These are phyloP conservation scores for Paratilapia polleni DNA, from an alignment of 2,113 vertebrate species.

Conservation along the genomic window DNA sequence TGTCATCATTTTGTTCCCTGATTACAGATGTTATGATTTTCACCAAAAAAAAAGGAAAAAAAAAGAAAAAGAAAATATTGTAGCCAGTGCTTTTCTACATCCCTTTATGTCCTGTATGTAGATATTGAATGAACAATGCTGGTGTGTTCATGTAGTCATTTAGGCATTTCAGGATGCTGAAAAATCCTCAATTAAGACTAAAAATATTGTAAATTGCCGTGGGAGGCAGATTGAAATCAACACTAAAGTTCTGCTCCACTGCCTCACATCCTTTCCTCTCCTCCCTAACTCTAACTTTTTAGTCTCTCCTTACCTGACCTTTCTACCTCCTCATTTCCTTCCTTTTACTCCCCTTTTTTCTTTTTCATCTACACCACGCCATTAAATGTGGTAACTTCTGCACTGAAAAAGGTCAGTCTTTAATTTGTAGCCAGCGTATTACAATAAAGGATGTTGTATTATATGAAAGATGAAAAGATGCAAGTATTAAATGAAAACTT, in stretches of 20 bases:
- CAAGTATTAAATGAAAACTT: conserved; percentile 7
- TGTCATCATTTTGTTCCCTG: conserved; percentile 24
- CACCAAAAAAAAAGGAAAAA: too few relatives aligned
- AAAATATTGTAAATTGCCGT: conserved; percentile 5
- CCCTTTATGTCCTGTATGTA: not conserved
- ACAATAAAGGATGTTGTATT: conserved; percentile 35
- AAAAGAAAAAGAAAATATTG: too few relatives aligned
- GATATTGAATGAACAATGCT: conserved; percentile 1
- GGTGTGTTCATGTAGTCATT: not conserved
- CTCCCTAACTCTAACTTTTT: conserved; percentile 16
- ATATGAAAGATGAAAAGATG: conserved; percentile 34
- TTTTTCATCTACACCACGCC: conserved; percentile 17
- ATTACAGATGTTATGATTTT: conserved; percentile 54
- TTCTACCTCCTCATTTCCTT: conserved; percentile 9
- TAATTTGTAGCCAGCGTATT: conserved; percentile 37
- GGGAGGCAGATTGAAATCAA: conserved; percentile 33
- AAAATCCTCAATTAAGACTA: conserved; percentile 4
- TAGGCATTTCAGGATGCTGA: not conserved
- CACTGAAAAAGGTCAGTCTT: conserved; percentile 14
- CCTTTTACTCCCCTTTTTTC: not conserved
- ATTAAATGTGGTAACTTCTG: not conserved
- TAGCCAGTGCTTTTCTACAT: not conserved
- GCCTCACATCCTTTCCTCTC: conserved; percentile 8
- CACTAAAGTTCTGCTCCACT: not conserved
- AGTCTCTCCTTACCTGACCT: conserved; percentile 42